Evolutionary conservation across 2,113 vertebrate species (phyloP), one percentile per base, ranked within the genome.

Genomic region (Pavo muticus): DNA sequence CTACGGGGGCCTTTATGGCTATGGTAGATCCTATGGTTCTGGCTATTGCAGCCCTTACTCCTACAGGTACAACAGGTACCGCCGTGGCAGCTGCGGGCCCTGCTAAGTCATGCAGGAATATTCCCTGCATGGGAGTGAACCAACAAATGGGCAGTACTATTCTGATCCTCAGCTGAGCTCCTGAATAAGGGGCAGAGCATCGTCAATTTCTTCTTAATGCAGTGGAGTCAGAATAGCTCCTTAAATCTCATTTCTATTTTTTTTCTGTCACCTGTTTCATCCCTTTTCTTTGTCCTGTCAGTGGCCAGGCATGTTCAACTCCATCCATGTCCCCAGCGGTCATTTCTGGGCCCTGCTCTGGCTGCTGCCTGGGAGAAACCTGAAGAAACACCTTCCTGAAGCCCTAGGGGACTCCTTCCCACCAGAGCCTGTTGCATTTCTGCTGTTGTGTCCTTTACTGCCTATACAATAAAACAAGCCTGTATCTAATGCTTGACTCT

Each of bases 61-160:
- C 57, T 84, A 56, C 78, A 50, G 93, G 84, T 30, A 17, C 23
- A 27, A 13, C 76, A 74, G 88, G 47, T 94, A 72, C 7, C 2
- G 13, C 77, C 77, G 32, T 5, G 81, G 82, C 13, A 91, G 19
- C 81, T 95, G 88, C 0, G 11, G 92, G 11, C 15, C 70, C 37
- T 95, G 64, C 30, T 93, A 17, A 93, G 39, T 9, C 7, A 11
- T 0, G 1, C 2, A 0, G 30, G 3, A 50, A 30, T 12, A 35
- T 24, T 35, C 18, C 42, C 48, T 6, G 0, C 1, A 14, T 14
- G 3, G 4, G 17, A 48, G 64, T 56, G 5, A 6, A 24, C 19
- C 5, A 32, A 8, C 23, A 45, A 71, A 57, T 0, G 14, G 3
- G 15, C 3, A 5, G 19, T 8, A 23, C 10, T 3, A 0, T 2